A percentile compares a stretch with the other conserved stretches of the same genome.
Conservation (phyloP, 2,113 vertebrate species). For the Tachysurus fulvidraco region DNA sequence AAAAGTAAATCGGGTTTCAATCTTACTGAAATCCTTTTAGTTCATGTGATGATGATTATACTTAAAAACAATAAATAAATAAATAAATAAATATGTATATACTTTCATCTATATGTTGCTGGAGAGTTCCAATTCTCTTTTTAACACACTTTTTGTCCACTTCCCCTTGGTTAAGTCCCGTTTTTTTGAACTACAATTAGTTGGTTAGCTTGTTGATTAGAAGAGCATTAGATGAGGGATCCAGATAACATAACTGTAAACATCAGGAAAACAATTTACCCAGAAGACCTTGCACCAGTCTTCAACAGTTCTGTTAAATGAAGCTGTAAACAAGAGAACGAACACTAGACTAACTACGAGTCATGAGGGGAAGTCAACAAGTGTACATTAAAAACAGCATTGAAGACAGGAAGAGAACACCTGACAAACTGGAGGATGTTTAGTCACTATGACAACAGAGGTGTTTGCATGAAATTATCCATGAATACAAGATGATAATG, state of each 20-base stretch:
- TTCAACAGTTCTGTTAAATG: not conserved
- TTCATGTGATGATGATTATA: slow-evolving; percentile 32
- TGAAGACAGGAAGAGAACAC: slow-evolving; percentile 57
- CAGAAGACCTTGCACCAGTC: not conserved
- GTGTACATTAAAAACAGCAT: slow-evolving; percentile 31
- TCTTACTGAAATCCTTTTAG: slow-evolving; percentile 67
- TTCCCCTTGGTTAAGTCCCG: not conserved
- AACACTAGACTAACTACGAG: not conserved
- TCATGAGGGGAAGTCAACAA: slow-evolving; percentile 7
- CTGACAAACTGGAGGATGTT: slow-evolving; percentile 43
- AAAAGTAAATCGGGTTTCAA: slow-evolving; percentile 67
- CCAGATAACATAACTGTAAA: not conserved
- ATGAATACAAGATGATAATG: not conserved
- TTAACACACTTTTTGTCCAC: not conserved
- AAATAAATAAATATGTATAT: not conserved
- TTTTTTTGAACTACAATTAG: not conserved
- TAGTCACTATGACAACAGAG: not conserved
- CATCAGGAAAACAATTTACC: not conserved
- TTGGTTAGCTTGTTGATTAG: not conserved
- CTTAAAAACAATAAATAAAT: not conserved
- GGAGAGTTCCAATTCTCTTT: slow-evolving; percentile 2
- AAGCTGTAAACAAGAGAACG: not conserved
- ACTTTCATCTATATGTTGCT: not conserved
- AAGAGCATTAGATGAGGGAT: not conserved
- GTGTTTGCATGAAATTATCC: not conserved